Conservation (phyloP, 2,888 invertebrate species). For the Geophilus truncorum region DNA sequence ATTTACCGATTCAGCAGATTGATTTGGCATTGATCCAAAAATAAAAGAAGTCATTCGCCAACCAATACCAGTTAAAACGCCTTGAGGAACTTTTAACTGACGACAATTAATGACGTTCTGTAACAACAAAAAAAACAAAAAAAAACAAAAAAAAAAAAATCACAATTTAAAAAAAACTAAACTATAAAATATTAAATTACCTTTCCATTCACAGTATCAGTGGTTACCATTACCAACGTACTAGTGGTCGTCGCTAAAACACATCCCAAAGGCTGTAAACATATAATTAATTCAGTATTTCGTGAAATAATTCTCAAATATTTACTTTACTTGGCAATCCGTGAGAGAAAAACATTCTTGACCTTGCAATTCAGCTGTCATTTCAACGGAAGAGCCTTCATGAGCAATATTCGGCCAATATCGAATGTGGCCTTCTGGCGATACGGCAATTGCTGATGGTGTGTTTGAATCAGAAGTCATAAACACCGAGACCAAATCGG, state of each 20-base stretch:
- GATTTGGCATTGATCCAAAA: conserved; percentile 59
- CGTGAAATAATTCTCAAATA: too few relatives aligned
- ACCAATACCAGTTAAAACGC: conserved; percentile 74
- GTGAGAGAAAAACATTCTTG: conserved; percentile 49
- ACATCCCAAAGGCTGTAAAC: conserved; percentile 64
- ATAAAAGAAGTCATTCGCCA: conserved; percentile 72
- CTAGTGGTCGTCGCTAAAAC: conserved; percentile 88
- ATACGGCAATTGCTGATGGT: conserved; percentile 84
- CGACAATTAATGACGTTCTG: conserved; percentile 50
- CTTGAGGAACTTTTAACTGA: conserved; percentile 48
- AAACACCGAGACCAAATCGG: conserved; percentile 61
- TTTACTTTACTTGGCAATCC: conserved; percentile 41
- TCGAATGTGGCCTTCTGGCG: conserved; percentile 64
- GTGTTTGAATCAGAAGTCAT: conserved; percentile 61
- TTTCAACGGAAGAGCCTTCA: conserved; percentile 77
- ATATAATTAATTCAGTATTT: background rate
- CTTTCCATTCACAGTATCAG: conserved; percentile 61
- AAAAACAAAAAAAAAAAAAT: background rate
- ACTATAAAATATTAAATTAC: conserved; percentile 39
- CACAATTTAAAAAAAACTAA: background rate
- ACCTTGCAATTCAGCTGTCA: conserved; percentile 72
- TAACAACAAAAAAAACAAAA: conserved; percentile 31
- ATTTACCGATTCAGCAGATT: conserved; percentile 45
- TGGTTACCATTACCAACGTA: conserved; percentile 67
- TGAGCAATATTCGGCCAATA: conserved; percentile 89